phyloP scores from a whole-genome alignment of 2,888 invertebrate species.

The Tyria jacobaeae region DNA sequence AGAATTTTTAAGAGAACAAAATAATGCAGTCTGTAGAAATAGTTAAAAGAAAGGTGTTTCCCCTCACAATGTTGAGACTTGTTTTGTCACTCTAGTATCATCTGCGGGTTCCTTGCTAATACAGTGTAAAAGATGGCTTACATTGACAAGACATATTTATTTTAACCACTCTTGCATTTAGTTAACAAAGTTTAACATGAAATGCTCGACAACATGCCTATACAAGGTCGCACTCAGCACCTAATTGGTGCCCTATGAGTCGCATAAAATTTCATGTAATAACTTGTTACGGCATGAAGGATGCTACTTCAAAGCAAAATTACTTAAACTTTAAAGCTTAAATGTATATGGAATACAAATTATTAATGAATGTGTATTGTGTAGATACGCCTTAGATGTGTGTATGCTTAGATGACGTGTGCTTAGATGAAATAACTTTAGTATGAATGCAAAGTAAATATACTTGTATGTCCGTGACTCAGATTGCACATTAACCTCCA shows the following conservation, averaged over 20 bases:
- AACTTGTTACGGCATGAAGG: not conserved
- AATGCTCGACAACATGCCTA: not conserved
- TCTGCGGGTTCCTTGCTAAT: too few relatives aligned
- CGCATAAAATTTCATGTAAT: not conserved
- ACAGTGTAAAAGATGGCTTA: not conserved
- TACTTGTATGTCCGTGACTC: not conserved
- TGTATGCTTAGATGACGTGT: not conserved
- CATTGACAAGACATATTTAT: too few relatives aligned
- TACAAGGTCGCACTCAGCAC: not conserved
- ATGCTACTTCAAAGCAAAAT: not conserved
- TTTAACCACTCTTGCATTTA: not conserved
- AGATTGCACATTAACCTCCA: not conserved
- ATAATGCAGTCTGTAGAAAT: too few relatives aligned
- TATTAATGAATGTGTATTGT: too few relatives aligned
- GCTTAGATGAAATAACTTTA: not conserved
- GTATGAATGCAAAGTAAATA: too few relatives aligned
- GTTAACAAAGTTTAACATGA: not conserved
- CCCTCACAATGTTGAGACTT: too few relatives aligned
- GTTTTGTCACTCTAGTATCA: too few relatives aligned
- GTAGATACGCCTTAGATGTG: too few relatives aligned
- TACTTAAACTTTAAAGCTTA: not conserved
- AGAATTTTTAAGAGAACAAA: too few relatives aligned
- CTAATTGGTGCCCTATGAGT: not conserved
- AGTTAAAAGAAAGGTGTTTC: too few relatives aligned
- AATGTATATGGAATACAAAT: too few relatives aligned